phyloP scores from a whole-genome alignment of 2,113 vertebrate genomes.

The Lontra canadensis region DNA sequence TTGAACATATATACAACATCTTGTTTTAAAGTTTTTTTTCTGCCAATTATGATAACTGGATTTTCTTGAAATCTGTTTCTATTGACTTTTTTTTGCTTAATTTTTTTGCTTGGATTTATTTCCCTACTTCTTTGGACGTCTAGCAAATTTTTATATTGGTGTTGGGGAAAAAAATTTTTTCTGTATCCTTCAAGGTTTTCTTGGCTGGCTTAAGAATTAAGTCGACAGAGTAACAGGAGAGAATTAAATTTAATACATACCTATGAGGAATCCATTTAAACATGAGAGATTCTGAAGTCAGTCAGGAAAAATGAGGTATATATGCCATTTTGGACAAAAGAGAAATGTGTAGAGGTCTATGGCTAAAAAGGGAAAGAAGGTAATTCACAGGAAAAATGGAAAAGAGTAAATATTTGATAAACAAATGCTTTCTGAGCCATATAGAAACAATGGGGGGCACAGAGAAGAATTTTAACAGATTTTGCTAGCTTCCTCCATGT shows the following conservation, averaged over 20 bases:
- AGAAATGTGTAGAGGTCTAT: background rate
- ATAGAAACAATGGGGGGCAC: background rate
- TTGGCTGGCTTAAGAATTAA: background rate
- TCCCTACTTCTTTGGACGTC: background rate
- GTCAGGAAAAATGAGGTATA: background rate
- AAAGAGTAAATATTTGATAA: background rate
- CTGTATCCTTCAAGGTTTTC: background rate
- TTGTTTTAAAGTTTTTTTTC: background rate
- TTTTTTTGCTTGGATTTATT: background rate
- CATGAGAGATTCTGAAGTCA: background rate
- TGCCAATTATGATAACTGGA: background rate
- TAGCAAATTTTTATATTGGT: background rate
- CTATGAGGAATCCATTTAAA: background rate
- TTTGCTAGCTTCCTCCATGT: background rate
- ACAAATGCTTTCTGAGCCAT: background rate
- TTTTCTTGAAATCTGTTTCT: background rate
- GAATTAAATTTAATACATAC: background rate
- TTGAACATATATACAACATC: background rate
- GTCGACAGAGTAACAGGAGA: background rate
- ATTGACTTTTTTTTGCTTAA: background rate
- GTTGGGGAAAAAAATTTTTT: background rate
- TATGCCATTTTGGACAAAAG: background rate
- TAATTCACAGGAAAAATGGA: background rate
- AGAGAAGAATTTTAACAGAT: background rate
- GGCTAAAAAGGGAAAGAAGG: background rate